A percentile compares a stretch with the other conserved stretches of the same genome.
These are phyloP conservation scores for Drosophila murphyi DNA, from an alignment of 1,140 invertebrate species.

Conservation along the genomic window DNA sequence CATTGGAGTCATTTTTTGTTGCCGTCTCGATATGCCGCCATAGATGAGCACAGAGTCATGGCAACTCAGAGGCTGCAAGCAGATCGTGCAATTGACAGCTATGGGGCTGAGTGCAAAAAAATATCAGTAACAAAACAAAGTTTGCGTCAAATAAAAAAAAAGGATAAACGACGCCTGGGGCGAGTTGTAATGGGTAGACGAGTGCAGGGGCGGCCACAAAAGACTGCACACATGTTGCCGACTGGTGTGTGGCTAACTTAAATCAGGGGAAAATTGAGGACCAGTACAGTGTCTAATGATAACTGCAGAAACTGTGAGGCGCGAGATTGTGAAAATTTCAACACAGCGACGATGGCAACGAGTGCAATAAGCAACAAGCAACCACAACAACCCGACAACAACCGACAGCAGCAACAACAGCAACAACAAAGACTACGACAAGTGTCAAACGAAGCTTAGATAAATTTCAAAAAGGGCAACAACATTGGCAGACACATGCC, in stretches of 20 bases:
- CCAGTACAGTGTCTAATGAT: constrained; percentile 71
- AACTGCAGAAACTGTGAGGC: constrained; percentile 78
- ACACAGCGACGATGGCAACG: constrained; percentile 45
- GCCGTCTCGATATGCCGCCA: constrained; percentile 42
- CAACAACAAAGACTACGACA: constrained; percentile 62
- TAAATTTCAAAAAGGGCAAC: constrained; percentile 82
- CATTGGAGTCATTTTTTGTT: constrained; percentile 14
- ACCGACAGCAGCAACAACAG: constrained; percentile 17
- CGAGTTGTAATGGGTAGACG: constrained; percentile 14
- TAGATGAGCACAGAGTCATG: constrained; percentile 32
- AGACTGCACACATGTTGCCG: constrained; percentile 33
- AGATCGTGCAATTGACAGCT: constrained; percentile 75
- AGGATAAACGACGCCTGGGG: constrained; percentile 55
- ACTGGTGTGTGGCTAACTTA: constrained; percentile 62
- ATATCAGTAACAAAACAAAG: constrained; percentile 32
- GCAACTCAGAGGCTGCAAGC: constrained; percentile 42
- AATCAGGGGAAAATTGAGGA: constrained; percentile 77
- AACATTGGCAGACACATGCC: constrained; percentile 52
- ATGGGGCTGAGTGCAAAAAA: constrained; percentile 52
- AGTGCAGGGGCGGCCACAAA: neutral
- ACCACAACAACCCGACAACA: constrained; percentile 22
- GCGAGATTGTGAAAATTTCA: constrained; percentile 77
- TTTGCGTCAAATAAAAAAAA: constrained; percentile 57
- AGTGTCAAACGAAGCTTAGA: constrained; percentile 81
- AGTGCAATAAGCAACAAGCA: constrained; percentile 15